phyloP scores from a whole-genome alignment of 2,113 vertebrate species.

The Sylvia atricapilla region DNA sequence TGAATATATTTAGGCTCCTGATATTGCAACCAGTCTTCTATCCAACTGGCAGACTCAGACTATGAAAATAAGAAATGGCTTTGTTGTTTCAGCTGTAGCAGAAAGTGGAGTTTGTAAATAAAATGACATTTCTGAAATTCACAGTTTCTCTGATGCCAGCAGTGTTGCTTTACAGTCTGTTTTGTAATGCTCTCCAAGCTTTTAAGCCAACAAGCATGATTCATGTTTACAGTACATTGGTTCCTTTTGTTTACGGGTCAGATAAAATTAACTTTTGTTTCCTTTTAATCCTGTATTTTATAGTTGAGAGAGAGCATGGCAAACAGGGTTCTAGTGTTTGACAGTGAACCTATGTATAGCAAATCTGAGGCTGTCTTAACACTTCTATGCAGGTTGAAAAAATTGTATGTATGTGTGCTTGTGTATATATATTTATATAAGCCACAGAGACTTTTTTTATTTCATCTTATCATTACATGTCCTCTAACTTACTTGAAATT shows the following conservation, averaged over 20 bases:
- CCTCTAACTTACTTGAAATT: constrained; percentile 29
- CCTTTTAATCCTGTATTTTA: constrained; percentile 79
- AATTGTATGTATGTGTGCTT: not conserved
- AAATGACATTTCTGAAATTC: constrained; percentile 55
- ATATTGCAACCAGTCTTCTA: constrained; percentile 44
- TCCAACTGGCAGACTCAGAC: constrained; percentile 17
- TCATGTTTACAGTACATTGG: constrained; percentile 88
- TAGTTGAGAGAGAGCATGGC: constrained; percentile 47
- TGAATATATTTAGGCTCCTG: constrained; percentile 50
- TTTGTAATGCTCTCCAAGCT: constrained; percentile 85
- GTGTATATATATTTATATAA: constrained; percentile 20
- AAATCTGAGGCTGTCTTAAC: constrained; percentile 30
- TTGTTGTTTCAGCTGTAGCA: constrained; percentile 38
- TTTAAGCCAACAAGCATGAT: constrained; percentile 89
- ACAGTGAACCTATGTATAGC: constrained; percentile 5
- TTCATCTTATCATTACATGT: constrained; percentile 9
- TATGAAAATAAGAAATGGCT: constrained; percentile 18
- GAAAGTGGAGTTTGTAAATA: constrained; percentile 46
- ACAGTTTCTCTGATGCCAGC: constrained; percentile 81
- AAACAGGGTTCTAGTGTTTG: constrained; percentile 52
- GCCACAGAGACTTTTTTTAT: not conserved
- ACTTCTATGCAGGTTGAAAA: constrained; percentile 27
- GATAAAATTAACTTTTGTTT: constrained; percentile 94
- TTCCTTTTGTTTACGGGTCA: constrained; percentile 85
- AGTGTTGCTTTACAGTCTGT: constrained; percentile 85